Conservation (phyloP, 2,113 vertebrate genomes). For the Galbula dea region DNA sequence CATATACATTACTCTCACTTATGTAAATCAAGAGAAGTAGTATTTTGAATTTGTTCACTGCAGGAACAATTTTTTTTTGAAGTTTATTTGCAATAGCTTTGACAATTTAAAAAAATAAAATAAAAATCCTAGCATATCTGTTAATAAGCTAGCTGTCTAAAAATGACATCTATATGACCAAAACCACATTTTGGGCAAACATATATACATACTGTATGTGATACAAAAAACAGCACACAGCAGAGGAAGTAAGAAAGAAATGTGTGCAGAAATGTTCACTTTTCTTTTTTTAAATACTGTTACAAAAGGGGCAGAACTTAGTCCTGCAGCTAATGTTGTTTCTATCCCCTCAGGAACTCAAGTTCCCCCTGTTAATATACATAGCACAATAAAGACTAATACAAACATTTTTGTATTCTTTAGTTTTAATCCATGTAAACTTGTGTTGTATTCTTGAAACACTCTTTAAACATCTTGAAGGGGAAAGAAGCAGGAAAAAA, state of each 20-base stretch:
- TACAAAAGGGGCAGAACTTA: conserved; percentile 58
- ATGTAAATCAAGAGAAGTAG: conserved; percentile 6
- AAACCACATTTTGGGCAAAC: conserved; percentile 54
- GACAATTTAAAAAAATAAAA: conserved; percentile 67
- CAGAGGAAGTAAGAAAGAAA: conserved; percentile 48
- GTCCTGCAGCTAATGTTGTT: conserved; percentile 52
- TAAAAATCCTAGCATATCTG: conserved; percentile 62
- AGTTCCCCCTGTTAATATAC: conserved; percentile 46
- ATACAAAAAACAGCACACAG: conserved; percentile 62
- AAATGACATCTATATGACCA: conserved; percentile 53
- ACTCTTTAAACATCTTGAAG: conserved; percentile 65
- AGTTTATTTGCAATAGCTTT: conserved; percentile 57
- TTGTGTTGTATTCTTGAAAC: conserved; percentile 61
- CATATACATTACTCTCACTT: conserved; percentile 32
- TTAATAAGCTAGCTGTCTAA: conserved; percentile 62
- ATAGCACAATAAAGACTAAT: conserved; percentile 66
- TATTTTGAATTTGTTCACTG: conserved; percentile 35
- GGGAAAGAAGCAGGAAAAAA: conserved; percentile 67
- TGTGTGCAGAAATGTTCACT: conserved; percentile 45
- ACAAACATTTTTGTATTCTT: conserved; percentile 63
- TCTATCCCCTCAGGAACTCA: conserved; percentile 61
- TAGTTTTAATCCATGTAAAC: conserved; percentile 73
- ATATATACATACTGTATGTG: conserved; percentile 59
- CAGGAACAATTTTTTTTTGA: conserved; percentile 31
- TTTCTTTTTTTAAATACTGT: conserved; percentile 39